Evolutionary conservation across 2,113 vertebrate species (phyloP).

Genomic region (Sardina pilchardus): DNA sequence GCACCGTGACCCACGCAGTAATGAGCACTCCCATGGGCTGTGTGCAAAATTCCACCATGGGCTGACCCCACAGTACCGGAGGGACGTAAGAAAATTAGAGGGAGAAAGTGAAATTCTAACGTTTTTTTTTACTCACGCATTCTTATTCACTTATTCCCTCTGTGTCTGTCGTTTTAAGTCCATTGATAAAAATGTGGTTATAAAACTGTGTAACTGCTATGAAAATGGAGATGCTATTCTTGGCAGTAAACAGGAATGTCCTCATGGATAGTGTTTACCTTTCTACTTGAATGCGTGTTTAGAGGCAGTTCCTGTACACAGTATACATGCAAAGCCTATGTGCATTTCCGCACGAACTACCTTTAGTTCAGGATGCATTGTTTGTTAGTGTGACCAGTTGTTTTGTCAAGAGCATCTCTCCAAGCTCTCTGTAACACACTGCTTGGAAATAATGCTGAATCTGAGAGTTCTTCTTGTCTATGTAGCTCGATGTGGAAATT

Average conservation of each 20-base stretch:
- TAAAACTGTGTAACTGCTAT: not conserved
- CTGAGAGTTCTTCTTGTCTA: not conserved
- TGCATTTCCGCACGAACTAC: not conserved
- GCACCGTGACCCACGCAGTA: conserved; percentile 47
- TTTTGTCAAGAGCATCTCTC: not conserved
- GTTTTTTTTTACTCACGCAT: not conserved
- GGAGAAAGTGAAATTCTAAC: not conserved
- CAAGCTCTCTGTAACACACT: conserved; percentile 41
- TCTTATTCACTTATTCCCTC: not conserved
- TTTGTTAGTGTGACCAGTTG: not conserved
- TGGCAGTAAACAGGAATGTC: not conserved
- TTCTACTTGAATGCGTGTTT: not conserved
- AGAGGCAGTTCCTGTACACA: not conserved
- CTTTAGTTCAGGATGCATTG: not conserved
- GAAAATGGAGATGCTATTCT: not conserved
- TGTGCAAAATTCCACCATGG: not conserved
- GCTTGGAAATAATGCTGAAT: not conserved
- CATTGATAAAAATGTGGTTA: not conserved
- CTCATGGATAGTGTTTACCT: not conserved
- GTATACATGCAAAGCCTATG: not conserved
- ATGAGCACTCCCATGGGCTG: conserved; percentile 50
- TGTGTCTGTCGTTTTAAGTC: not conserved
- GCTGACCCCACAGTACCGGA: not conserved
- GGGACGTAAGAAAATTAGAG: not conserved
- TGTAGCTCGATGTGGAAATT: not conserved